phyloP scores from a whole-genome alignment of 2,888 invertebrate genomes.

The Galerucella calmariensis region DNA sequence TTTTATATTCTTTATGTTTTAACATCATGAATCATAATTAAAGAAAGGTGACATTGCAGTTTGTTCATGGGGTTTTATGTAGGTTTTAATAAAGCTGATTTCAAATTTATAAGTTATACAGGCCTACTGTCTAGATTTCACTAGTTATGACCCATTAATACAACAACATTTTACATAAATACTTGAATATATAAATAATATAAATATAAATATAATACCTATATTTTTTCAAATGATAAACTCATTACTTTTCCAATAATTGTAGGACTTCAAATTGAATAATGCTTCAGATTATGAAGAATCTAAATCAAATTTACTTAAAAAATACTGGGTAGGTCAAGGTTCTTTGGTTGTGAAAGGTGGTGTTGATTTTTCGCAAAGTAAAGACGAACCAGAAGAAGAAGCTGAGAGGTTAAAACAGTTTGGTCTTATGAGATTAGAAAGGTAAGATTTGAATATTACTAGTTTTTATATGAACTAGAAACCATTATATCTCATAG shows the following conservation, averaged over 20 bases:
- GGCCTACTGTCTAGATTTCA: too few species aligned
- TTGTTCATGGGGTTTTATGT: too few species aligned
- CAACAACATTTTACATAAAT: too few species aligned
- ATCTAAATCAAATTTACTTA: conserved; percentile 74
- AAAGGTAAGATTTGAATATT: conserved; percentile 67
- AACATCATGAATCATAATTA: neutral
- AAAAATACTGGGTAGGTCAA: conserved; percentile 81
- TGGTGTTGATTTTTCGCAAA: conserved; percentile 75
- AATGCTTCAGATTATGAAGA: conserved; percentile 69
- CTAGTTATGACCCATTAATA: too few species aligned
- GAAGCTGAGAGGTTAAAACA: conserved; percentile 75
- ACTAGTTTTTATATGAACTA: neutral
- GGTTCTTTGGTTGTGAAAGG: conserved; percentile 81
- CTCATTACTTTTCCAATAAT: conserved; percentile 7
- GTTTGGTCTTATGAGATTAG: conserved; percentile 78
- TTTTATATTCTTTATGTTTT: neutral
- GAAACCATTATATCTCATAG: too few species aligned
- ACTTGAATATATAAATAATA: too few species aligned
- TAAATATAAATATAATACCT: too few species aligned
- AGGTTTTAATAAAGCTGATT: too few species aligned
- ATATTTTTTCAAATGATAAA: neutral
- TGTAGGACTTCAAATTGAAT: conserved; percentile 66
- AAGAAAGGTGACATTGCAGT: neutral
- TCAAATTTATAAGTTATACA: too few species aligned
- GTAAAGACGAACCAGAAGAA: conserved; percentile 68